phyloP scores from a whole-genome alignment of 2,888 invertebrate genomes.

The Apoderus coryli region DNA sequence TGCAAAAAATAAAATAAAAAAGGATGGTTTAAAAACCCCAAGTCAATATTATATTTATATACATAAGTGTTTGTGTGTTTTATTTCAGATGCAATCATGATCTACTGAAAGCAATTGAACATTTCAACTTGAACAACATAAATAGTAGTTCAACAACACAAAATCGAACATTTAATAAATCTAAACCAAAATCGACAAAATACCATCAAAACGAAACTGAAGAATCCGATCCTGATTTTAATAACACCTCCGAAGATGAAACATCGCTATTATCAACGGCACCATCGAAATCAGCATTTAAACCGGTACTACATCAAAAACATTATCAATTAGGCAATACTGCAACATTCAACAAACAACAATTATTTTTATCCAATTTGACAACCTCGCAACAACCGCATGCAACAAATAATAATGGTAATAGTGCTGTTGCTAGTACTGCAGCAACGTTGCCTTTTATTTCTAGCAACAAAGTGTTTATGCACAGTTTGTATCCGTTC shows the following conservation, averaged over 20 bases:
- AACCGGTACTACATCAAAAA: too few species aligned
- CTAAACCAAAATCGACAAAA: constrained; percentile 7
- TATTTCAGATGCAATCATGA: constrained; percentile 71
- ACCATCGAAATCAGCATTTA: constrained; percentile 29
- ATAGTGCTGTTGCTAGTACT: constrained; percentile 21
- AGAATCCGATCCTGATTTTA: constrained; percentile 13
- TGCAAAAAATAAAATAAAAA: too few species aligned
- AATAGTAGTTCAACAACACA: too few species aligned
- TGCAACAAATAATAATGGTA: too few species aligned
- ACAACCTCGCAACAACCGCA: too few species aligned
- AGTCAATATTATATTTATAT: background rate
- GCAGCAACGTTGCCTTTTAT: constrained; percentile 28
- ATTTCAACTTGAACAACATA: constrained; percentile 45
- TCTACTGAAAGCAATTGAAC: constrained; percentile 77
- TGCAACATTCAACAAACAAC: constrained; percentile 16
- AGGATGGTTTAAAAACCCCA: too few species aligned
- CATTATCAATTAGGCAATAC: too few species aligned
- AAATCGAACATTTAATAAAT: too few species aligned
- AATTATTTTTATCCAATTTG: too few species aligned
- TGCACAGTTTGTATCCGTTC: constrained; percentile 34
- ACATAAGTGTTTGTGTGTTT: background rate
- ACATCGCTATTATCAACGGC: too few species aligned
- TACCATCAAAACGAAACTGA: constrained; percentile 8
- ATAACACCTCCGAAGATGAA: constrained; percentile 20
- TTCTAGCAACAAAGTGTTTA: constrained; percentile 30